These are phyloP conservation scores for Marmota monax DNA, from an alignment of 2,113 vertebrate species.

Conservation along the genomic window DNA sequence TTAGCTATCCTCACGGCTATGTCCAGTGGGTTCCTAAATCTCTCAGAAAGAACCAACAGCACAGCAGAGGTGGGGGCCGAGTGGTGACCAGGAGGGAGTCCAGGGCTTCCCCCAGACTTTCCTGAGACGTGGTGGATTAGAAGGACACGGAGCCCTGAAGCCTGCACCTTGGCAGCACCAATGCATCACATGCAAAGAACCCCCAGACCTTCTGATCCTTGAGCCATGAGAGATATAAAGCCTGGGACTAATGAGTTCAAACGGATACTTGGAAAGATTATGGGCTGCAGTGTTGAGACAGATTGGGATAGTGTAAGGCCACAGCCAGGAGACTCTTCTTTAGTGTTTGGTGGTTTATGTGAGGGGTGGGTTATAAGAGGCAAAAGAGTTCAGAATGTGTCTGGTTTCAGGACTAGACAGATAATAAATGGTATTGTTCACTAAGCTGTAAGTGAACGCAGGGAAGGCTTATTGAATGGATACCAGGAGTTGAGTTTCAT, in stretches of 20 bases:
- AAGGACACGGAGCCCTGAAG: neutral
- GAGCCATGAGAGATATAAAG: neutral
- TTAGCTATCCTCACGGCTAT: neutral
- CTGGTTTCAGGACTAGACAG: neutral
- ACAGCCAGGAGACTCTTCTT: neutral
- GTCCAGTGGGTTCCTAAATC: neutral
- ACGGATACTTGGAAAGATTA: neutral
- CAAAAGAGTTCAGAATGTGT: neutral
- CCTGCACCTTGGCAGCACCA: too few relatives aligned
- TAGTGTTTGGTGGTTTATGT: neutral
- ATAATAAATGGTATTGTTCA: neutral
- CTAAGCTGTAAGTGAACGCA: neutral
- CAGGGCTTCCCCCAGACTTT: neutral
- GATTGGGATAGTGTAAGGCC: neutral
- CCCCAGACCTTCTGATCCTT: neutral
- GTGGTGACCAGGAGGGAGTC: neutral
- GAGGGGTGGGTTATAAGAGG: neutral
- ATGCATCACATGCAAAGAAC: neutral
- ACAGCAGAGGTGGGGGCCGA: neutral
- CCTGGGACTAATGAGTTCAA: neutral
- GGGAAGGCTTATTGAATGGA: neutral
- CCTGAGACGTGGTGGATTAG: neutral
- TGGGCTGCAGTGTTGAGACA: neutral
- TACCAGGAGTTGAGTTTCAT: neutral
- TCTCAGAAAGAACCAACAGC: neutral